Conservation (phyloP, 2,888 invertebrate genomes). For the Stenolophus ochropezus region DNA sequence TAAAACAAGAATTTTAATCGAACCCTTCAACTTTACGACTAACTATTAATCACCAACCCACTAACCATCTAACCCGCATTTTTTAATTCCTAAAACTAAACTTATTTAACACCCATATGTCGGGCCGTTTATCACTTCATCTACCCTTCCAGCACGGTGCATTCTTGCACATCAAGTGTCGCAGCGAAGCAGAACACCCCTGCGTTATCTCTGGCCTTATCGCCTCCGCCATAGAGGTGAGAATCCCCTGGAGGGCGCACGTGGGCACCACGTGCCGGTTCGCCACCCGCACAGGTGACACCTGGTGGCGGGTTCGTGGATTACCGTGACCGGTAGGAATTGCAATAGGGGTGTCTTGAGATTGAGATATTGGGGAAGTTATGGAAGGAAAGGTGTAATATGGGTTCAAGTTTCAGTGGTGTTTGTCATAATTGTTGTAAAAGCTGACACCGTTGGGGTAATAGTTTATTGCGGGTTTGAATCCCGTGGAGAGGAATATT, state of each 20-base stretch:
- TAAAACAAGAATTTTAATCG: background rate
- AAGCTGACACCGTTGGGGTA: too few species aligned
- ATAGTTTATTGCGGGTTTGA: too few species aligned
- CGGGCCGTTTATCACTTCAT: slow-evolving; percentile 7
- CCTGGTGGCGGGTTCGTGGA: slow-evolving; percentile 56
- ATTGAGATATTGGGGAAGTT: slow-evolving; percentile 27
- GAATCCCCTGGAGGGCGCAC: slow-evolving; percentile 9
- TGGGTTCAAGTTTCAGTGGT: background rate
- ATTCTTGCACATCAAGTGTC: slow-evolving; percentile 23
- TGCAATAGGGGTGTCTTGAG: slow-evolving; percentile 1
- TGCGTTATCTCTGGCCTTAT: background rate
- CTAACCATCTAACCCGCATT: background rate
- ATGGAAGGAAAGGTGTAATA: background rate
- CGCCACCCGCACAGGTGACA: slow-evolving; percentile 60
- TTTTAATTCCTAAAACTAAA: background rate
- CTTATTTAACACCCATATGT: slow-evolving; percentile 2
- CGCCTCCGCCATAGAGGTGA: background rate
- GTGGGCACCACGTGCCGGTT: slow-evolving; percentile 58
- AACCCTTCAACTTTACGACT: background rate
- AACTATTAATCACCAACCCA: background rate
- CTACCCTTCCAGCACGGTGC: slow-evolving; percentile 2
- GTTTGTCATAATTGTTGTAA: too few species aligned
- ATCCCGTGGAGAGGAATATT: too few species aligned
- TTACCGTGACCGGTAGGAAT: slow-evolving; percentile 50
- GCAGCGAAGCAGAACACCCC: slow-evolving; percentile 23